A percentile compares a stretch with the other conserved stretches of the same genome.
These are phyloP conservation scores for Cheilosia variabilis DNA, from an alignment of 2,888 invertebrate genomes.

Conservation along the genomic window DNA sequence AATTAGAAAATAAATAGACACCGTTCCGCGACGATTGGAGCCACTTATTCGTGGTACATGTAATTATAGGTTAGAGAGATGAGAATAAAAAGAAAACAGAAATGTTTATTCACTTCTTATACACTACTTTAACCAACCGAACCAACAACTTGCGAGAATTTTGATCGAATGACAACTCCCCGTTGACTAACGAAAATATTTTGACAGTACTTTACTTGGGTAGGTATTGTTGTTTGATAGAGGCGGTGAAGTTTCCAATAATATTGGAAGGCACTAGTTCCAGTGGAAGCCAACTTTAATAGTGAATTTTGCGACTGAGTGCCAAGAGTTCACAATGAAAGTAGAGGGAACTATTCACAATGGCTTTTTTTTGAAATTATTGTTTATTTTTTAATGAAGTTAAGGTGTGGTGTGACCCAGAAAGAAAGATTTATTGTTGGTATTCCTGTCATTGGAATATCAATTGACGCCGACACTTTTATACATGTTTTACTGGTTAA, in stretches of 20 bases:
- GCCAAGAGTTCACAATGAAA: not conserved
- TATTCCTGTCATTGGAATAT: no score
- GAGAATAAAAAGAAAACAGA: not conserved
- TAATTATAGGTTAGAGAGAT: conserved; percentile 1
- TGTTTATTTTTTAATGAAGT: no score
- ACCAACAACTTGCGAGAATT: not conserved
- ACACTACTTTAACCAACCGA: not conserved
- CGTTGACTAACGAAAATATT: conserved; percentile 23
- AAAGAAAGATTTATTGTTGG: no score
- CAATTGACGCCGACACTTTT: no score
- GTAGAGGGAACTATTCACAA: no score
- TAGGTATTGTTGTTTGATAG: not conserved
- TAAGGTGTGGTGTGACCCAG: no score
- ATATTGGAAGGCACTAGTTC: not conserved
- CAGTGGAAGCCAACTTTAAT: not conserved
- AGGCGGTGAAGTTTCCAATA: conserved; percentile 2
- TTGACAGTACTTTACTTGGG: not conserved
- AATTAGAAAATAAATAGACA: conserved; percentile 4
- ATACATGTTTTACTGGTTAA: no score
- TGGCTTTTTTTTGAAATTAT: no score
- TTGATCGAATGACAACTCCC: conserved; percentile 41
- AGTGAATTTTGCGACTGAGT: not conserved
- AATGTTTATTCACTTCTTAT: conserved; percentile 7
- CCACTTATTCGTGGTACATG: not conserved
- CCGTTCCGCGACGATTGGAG: conserved; percentile 6